Percentiles rank a stretch among this genome's conserved stretches.
Evolutionary conservation across 2,888 invertebrate species (phyloP).

Genomic region (Erebia palarica): DNA sequence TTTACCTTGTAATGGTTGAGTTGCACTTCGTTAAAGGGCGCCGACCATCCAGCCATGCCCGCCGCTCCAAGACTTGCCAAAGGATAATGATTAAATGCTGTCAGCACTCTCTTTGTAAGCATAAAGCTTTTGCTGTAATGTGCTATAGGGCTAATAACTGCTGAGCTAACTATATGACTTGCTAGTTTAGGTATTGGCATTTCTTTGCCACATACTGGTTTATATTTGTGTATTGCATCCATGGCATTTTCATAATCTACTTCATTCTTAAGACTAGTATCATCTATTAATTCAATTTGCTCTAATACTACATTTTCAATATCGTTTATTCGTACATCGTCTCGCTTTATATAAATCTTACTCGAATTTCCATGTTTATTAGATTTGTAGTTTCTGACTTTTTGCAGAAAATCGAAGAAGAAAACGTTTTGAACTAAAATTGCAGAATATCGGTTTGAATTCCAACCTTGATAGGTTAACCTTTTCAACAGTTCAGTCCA

Average conservation of each 20-base stretch:
- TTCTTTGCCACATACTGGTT: slow-evolving; percentile 57
- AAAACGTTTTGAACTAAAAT: slow-evolving; percentile 86
- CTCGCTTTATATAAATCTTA: slow-evolving; percentile 68
- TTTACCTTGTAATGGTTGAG: slow-evolving; percentile 86
- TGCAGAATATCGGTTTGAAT: slow-evolving; percentile 79
- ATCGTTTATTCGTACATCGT: slow-evolving; percentile 66
- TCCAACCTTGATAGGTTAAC: slow-evolving; percentile 66
- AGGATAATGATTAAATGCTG: slow-evolving; percentile 90
- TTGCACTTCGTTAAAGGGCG: slow-evolving; percentile 83
- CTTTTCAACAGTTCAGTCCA: slow-evolving; percentile 83
- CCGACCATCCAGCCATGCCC: slow-evolving; percentile 80
- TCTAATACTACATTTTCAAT: slow-evolving; percentile 51
- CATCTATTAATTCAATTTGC: slow-evolving; percentile 60
- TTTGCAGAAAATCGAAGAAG: slow-evolving; percentile 83
- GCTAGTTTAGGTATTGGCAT: slow-evolving; percentile 69
- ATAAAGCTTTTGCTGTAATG: slow-evolving; percentile 89
- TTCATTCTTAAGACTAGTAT: slow-evolving; percentile 47
- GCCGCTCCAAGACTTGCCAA: slow-evolving; percentile 82
- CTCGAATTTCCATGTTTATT: slow-evolving; percentile 49
- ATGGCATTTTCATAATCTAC: slow-evolving; percentile 44
- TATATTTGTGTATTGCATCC: slow-evolving; percentile 45
- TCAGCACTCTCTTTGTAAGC: slow-evolving; percentile 84
- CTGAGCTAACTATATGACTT: slow-evolving; percentile 79
- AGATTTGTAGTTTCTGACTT: slow-evolving; percentile 51
- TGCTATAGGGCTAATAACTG: slow-evolving; percentile 83